phyloP scores from a whole-genome alignment of 2,797 vertebrate genomes.

The Gymnoscopelus microlampas region DNA sequence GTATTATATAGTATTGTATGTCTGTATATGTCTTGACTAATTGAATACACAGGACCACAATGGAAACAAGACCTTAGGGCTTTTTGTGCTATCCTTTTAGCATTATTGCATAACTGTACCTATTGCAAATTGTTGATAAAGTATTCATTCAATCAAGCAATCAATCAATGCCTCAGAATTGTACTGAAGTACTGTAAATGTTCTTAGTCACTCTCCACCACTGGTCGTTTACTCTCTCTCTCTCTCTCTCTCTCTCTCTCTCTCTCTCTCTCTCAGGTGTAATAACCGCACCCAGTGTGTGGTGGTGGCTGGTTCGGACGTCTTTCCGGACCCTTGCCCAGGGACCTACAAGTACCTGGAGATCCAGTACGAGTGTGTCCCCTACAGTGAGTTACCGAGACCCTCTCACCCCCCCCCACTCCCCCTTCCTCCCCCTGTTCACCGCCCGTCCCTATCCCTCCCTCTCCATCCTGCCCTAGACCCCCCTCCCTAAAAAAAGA shows the following conservation, averaged over 20 bases:
- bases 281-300: constrained; percentile 95
- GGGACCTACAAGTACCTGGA: constrained; percentile 96
- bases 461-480: constrained; percentile 41
- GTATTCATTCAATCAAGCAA: too few relatives aligned
- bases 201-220: constrained; percentile 42
- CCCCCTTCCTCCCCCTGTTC: constrained; percentile 24
- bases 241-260: constrained; percentile 25
- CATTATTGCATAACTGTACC: too few relatives aligned
- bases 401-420: constrained; percentile 31
- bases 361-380: constrained; percentile 96
- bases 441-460: constrained; percentile 53
- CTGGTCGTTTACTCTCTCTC: constrained; percentile 13
- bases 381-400: constrained; percentile 89
- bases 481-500: constrained; percentile 22
- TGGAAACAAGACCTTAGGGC: too few relatives aligned
- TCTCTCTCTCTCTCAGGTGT: constrained; percentile 77
- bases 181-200: too few relatives aligned
- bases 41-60: too few relatives aligned
- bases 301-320: constrained; percentile 91
- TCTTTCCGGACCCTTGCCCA: constrained; percentile 93
- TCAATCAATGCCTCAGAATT: too few relatives aligned
- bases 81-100: too few relatives aligned
- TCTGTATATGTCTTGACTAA: too few relatives aligned
- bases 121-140: too few relatives aligned
- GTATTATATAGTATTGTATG: too few relatives aligned